A percentile compares a stretch with the other conserved stretches of the same genome.
Evolutionary conservation across 2,888 invertebrate genomes (phyloP).

Genomic region (Liodrosophila aerea): DNA sequence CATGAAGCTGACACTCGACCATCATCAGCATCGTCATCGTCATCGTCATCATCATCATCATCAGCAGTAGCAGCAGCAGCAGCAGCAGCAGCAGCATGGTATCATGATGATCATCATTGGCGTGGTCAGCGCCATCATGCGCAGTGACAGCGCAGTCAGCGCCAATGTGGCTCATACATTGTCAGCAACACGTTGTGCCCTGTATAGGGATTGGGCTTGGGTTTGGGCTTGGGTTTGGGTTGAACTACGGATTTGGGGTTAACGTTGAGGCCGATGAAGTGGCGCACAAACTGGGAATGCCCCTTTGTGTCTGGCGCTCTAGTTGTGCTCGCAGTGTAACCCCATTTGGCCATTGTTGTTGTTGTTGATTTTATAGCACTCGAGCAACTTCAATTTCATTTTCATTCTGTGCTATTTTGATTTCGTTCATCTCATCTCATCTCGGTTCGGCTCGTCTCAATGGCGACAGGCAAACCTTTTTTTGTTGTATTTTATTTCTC

Average conservation of each 20-base stretch:
- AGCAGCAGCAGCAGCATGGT: too few relatives aligned
- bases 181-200: slow-evolving; percentile 55
- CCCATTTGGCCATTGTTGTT: slow-evolving; percentile 26
- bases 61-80: slow-evolving; percentile 36
- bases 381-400: slow-evolving; percentile 52
- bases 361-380: slow-evolving; percentile 47
- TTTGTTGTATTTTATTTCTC: neutral
- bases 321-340: slow-evolving; percentile 20
- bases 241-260: neutral
- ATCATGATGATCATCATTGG: too few relatives aligned
- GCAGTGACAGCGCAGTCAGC: slow-evolving; percentile 44
- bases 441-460: slow-evolving; percentile 40
- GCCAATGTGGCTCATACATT: slow-evolving; percentile 24
- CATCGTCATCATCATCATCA: slow-evolving; percentile 23
- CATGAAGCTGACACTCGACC: slow-evolving; percentile 9
- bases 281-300: slow-evolving; percentile 3
- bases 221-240: neutral
- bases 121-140: slow-evolving; percentile 39
- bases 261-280: slow-evolving; percentile 2
- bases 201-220: slow-evolving; percentile 6
- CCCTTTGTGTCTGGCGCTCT: slow-evolving; percentile 20
- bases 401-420: slow-evolving; percentile 55
- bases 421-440: slow-evolving; percentile 31
- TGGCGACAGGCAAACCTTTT: slow-evolving; percentile 35
- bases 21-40: slow-evolving; percentile 14